phyloP scores from a whole-genome alignment of 1,140 invertebrate genomes.

The Harpegnathos saltator region DNA sequence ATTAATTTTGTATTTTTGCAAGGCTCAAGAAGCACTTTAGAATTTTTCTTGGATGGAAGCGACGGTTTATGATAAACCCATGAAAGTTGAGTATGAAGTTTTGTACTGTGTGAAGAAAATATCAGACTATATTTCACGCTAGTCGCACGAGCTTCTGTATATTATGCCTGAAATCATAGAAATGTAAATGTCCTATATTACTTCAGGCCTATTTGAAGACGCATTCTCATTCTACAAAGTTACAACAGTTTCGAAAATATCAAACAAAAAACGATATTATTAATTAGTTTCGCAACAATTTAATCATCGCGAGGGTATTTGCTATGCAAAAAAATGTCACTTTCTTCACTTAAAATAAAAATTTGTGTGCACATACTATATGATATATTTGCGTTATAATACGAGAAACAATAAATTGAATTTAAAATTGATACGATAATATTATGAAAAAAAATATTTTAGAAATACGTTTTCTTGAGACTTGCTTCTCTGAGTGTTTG shows the following conservation, averaged over 20 bases:
- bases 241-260: neutral
- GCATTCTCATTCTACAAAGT: neutral
- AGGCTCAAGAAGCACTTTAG: slow-evolving; percentile 3
- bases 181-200: slow-evolving; percentile 9
- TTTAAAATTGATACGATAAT: no score
- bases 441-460: no score
- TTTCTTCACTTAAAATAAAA: no score
- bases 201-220: neutral
- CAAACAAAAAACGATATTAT: no score
- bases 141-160: neutral
- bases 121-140: slow-evolving; percentile 12
- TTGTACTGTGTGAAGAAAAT: slow-evolving; percentile 19
- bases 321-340: no score
- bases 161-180: neutral
- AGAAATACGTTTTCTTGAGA: no score
- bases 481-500: no score
- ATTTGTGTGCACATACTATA: no score
- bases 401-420: no score
- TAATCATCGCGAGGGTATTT: no score
- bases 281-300: no score
- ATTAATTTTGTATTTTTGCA: neutral
- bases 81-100: neutral
- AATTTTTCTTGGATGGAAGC: neutral
- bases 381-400: no score
- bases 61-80: slow-evolving; percentile 8